A percentile compares a stretch with the other conserved stretches of the same genome.
Evolutionary conservation across 1,140 invertebrate genomes (phyloP).

Genomic region (Odontomachus brunneus): DNA sequence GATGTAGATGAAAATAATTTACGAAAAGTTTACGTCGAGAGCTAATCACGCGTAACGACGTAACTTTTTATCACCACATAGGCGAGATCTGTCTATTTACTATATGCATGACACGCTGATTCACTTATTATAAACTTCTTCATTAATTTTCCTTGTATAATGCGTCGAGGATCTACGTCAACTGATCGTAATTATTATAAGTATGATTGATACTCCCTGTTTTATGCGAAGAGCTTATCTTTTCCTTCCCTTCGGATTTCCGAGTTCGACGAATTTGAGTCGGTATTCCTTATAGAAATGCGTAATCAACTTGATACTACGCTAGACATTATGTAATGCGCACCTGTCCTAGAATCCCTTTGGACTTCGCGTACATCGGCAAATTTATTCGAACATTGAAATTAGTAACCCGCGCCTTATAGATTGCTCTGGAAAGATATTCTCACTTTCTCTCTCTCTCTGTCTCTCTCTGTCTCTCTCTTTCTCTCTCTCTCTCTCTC

Average conservation of each 20-base stretch:
- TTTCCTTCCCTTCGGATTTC: conserved; percentile 18
- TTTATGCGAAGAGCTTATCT: neutral
- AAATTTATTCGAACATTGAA: neutral
- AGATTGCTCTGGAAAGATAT: too few species aligned
- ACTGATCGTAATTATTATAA: neutral
- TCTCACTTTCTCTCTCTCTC: too few species aligned
- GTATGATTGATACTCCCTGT: neutral
- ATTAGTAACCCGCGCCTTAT: too few species aligned
- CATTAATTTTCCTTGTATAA: conserved; percentile 27
- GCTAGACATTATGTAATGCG: conserved; percentile 10
- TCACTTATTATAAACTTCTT: conserved; percentile 17
- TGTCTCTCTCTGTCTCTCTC: too few species aligned
- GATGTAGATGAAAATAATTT: too few species aligned
- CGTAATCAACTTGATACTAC: neutral
- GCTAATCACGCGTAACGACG: neutral
- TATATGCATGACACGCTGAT: neutral
- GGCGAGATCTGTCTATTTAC: neutral
- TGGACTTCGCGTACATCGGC: neutral
- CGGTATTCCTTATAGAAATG: conserved; percentile 31
- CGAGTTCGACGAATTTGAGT: conserved; percentile 17
- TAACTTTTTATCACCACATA: neutral
- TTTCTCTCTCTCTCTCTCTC: too few species aligned
- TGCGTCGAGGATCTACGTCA: neutral
- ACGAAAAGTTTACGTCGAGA: neutral
- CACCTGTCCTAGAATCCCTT: neutral